Evolutionary conservation across 2,113 vertebrate genomes (phyloP).

Genomic region (Lycocorax pyrrhopterus): DNA sequence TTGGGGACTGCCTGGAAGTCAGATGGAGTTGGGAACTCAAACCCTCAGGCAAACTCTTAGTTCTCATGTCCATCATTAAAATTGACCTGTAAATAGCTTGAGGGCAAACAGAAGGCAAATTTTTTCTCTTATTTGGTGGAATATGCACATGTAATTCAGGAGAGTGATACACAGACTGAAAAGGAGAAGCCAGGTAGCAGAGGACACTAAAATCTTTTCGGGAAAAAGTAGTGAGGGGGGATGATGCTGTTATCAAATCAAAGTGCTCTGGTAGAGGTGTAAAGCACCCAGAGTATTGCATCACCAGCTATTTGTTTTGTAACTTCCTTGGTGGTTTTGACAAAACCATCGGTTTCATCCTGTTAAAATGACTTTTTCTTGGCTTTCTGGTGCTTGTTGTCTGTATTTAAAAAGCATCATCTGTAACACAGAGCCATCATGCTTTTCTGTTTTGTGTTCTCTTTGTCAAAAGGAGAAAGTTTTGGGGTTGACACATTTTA

Average conservation of each 20-base stretch:
- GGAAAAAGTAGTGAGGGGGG: neutral
- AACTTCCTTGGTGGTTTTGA: neutral
- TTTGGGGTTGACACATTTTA: neutral
- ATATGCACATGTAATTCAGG: neutral
- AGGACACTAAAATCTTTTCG: neutral
- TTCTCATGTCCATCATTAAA: neutral
- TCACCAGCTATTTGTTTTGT: neutral
- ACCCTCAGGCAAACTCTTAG: neutral
- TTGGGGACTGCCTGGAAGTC: neutral
- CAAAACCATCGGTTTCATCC: neutral
- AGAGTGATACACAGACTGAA: neutral
- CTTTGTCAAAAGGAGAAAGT: neutral
- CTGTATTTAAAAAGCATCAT: neutral
- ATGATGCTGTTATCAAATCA: neutral
- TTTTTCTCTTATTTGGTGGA: neutral
- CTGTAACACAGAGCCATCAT: neutral
- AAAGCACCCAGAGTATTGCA: neutral
- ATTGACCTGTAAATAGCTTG: constrained; percentile 22
- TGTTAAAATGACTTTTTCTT: neutral
- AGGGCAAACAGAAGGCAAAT: neutral
- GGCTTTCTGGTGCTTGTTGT: neutral
- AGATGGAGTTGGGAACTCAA: neutral
- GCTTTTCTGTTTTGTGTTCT: neutral
- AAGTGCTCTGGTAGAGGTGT: neutral
- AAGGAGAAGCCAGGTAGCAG: neutral